Conservation (phyloP, 2,113 vertebrate species). For the Prietella phreatophila region DNA sequence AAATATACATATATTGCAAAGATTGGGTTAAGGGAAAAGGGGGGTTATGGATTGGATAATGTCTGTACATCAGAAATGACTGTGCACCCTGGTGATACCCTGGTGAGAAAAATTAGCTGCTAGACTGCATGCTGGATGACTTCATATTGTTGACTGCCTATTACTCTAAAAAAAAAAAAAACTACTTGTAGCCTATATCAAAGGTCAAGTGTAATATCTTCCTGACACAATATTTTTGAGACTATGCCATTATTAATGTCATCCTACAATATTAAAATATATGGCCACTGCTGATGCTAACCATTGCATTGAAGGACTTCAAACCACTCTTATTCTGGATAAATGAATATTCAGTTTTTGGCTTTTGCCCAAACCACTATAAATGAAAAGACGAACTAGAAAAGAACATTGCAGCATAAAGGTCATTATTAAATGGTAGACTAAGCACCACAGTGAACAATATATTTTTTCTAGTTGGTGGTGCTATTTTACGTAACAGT, state of each 20-base stretch:
- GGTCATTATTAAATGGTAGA: neutral
- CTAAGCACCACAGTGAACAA: neutral
- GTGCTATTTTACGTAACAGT: neutral
- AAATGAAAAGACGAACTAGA: neutral
- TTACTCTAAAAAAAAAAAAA: neutral
- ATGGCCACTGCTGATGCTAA: neutral
- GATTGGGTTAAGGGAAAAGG: neutral
- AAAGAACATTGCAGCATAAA: neutral
- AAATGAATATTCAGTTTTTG: neutral
- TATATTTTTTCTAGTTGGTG: neutral
- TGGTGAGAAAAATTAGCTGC: neutral
- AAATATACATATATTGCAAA: neutral
- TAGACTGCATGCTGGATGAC: neutral
- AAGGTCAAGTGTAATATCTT: neutral
- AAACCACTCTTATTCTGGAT: neutral
- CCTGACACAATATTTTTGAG: neutral
- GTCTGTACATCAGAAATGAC: neutral
- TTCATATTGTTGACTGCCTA: neutral
- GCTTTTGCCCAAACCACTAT: neutral
- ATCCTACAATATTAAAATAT: neutral
- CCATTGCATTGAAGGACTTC: neutral
- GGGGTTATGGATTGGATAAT: neutral
- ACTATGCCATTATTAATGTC: neutral
- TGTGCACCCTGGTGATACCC: neutral
- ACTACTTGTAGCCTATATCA: neutral